Evolutionary conservation across 2,888 invertebrate genomes (phyloP).

Genomic region (Cryptocephalus primarius): DNA sequence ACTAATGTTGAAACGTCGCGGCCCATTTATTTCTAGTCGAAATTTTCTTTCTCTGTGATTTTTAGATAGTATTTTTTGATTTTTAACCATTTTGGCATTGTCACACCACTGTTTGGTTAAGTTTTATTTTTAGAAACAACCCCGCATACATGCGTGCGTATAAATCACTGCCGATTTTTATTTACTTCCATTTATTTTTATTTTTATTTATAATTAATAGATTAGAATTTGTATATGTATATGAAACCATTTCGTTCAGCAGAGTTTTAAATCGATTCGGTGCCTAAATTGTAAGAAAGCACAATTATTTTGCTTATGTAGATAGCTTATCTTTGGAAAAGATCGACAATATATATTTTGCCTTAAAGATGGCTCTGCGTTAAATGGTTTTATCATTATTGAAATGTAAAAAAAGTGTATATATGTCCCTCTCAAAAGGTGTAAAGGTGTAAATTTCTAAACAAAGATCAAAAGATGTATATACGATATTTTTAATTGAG

Average conservation of each 20-base stretch:
- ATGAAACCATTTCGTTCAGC: conserved; percentile 6
- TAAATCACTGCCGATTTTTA: conserved; percentile 9
- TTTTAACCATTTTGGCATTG: conserved; percentile 22
- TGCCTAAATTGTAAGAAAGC: too few species aligned
- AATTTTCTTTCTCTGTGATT: conserved; percentile 15
- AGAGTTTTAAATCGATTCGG: neutral
- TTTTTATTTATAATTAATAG: conserved; percentile 3
- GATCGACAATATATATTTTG: neutral
- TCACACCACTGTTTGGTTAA: conserved; percentile 38
- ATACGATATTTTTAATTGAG: too few species aligned
- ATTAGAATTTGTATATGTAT: conserved; percentile 1
- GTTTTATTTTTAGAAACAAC: conserved; percentile 30
- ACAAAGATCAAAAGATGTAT: too few species aligned
- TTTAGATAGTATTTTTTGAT: too few species aligned
- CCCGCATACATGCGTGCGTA: neutral
- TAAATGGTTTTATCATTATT: conserved; percentile 4
- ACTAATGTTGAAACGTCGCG: too few species aligned
- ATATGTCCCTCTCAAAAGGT: conserved; percentile 1
- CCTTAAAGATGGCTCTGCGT: conserved; percentile 1
- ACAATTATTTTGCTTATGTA: neutral
- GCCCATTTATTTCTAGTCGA: conserved; percentile 7
- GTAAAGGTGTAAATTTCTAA: too few species aligned
- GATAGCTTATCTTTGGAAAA: neutral
- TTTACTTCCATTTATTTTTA: neutral
- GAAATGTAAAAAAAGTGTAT: conserved; percentile 7